Conservation (phyloP, 2,113 vertebrate species). For the Fregetta grallaria region DNA sequence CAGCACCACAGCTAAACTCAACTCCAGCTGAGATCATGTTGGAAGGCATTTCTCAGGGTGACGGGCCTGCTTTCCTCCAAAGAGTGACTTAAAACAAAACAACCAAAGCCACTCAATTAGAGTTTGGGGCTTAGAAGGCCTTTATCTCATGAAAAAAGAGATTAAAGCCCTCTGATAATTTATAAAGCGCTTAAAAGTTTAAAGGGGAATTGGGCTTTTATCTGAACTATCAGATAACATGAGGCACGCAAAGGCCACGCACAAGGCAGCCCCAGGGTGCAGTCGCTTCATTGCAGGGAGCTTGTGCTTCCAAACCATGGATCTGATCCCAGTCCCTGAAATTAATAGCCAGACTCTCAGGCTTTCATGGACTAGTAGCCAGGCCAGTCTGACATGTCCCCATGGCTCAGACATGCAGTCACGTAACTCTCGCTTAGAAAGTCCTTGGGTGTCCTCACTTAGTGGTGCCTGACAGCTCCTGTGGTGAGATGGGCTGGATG, state of each 20-base stretch:
- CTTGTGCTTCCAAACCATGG: neutral
- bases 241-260: conserved; percentile 17
- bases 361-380: neutral
- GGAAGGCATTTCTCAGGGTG: conserved; percentile 6
- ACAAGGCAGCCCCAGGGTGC: conserved; percentile 26
- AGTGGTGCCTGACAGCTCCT: neutral
- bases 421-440: conserved; percentile 18
- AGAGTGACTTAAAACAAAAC: conserved; percentile 35
- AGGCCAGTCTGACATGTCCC: neutral
- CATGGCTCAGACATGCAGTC: neutral
- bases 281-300: neutral
- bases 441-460: neutral
- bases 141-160: conserved; percentile 62
- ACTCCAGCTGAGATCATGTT: neutral
- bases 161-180: conserved; percentile 65
- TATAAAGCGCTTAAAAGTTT: conserved; percentile 62
- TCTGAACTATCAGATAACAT: conserved; percentile 47
- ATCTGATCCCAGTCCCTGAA: neutral
- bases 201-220: conserved; percentile 60
- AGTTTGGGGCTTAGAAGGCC: conserved; percentile 50
- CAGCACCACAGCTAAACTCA: neutral
- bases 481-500: neutral
- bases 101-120: conserved; percentile 60
- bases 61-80: neutral
- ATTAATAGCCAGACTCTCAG: conserved; percentile 25